A percentile compares a stretch with the other conserved stretches of the same genome.
phyloP scores from a whole-genome alignment of 2,113 vertebrate genomes.

The Chaetorhynchus papuensis region DNA sequence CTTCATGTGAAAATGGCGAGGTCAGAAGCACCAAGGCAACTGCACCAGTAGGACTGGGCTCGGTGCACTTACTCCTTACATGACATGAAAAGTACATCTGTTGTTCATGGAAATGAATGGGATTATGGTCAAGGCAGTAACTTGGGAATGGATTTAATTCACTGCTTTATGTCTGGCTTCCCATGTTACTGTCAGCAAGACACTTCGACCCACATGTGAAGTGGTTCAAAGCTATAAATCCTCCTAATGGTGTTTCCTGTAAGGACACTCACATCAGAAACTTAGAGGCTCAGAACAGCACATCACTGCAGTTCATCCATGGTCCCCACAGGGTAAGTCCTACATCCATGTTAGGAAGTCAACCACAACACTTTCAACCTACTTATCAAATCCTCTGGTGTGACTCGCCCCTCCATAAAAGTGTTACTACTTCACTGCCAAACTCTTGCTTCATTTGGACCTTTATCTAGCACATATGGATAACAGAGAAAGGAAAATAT shows the following conservation, averaged over 20 bases:
- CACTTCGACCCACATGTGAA: rapidly evolving
- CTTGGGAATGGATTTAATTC: not conserved
- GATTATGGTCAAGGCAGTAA: not conserved
- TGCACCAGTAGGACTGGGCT: not conserved
- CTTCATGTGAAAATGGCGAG: not conserved
- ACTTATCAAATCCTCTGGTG: not conserved
- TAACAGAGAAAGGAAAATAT: not conserved
- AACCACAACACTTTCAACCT: not conserved
- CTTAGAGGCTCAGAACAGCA: not conserved
- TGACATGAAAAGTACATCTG: not conserved
- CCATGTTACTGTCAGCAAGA: not conserved
- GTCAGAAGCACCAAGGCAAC: not conserved
- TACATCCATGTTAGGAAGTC: not conserved
- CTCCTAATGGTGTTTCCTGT: not conserved
- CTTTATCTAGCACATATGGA: not conserved
- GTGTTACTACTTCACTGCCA: not conserved
- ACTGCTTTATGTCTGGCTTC: not conserved
- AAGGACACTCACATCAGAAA: not conserved
- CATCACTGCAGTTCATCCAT: not conserved
- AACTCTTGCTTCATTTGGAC: not conserved
- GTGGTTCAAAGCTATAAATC: not conserved
- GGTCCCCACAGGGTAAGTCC: not conserved
- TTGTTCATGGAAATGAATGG: not conserved
- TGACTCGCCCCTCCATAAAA: not conserved
- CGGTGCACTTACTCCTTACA: rapidly evolving